Base-by-base conservation (phyloP, 2,888 invertebrate genomes). In the Pherbina coryleti region DNA sequence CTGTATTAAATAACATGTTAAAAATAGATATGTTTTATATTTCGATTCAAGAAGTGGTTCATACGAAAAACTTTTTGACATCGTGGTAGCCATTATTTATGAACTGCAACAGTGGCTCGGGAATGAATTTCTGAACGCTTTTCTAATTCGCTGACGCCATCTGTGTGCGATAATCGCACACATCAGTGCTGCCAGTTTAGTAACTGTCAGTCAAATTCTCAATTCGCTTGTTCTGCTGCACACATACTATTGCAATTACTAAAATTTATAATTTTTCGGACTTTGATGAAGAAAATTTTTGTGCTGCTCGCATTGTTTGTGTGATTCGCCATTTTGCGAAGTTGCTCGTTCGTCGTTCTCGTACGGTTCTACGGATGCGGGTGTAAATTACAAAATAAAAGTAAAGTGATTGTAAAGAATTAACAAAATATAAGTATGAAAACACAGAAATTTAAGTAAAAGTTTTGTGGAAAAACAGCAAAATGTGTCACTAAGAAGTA, bases 251-350 rank as follows among this genome's bases (percentile, higher is more conserved):
- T 14, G 14, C 44, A 44, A 44, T 44, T 2, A 2, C 19, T 53
- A 11, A 31, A 31, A 34, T 28, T 64, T 25, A n/a, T 31, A 64
- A 64, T 28, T 31, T 60, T 60, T 60, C 55, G 25, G 57, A 22
- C 57, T 60, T 28, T 60, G 9, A 9, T 28, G 57, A 22, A 19
- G 55, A 60, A 60, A 60, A 25, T 60, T 19, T 60, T 55, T 55
- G 55, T 55, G 55, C 11, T 55, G 55, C 55, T 62, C 62, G 62
- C 25, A 62, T 62, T 37, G 67, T 44, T 9, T 67, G 53, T 73
- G 70, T 60, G 69, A 55, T 81, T 83, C 84, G 84, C 84, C 84
- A 84, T 84, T 84, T 84, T 83, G 84, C 84, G 79, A 82, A 83
- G 83, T 82, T 83, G 83, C 80, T 83, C 82, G 83, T 79, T 82